Evolutionary conservation across 64 coral and sea anemone species (phyloP).

Genomic region (Anthopleura sola): DNA sequence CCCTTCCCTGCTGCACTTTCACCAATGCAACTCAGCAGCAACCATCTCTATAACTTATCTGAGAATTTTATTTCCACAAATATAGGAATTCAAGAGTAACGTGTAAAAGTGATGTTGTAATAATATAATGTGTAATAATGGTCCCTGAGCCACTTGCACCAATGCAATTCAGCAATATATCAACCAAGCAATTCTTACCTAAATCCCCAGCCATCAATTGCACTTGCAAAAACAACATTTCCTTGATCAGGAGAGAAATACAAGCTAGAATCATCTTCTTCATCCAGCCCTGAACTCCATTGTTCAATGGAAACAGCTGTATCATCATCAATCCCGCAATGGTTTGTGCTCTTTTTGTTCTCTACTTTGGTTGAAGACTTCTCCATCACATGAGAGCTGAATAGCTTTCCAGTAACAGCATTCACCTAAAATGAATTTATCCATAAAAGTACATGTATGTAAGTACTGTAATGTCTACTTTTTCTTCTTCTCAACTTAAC

Average conservation of each 20-base stretch:
- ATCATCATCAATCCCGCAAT: not conserved
- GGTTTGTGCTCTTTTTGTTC: conserved; percentile 18
- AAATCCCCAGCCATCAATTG: conserved; percentile 82
- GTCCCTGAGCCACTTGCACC: no score
- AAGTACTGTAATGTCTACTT: no score
- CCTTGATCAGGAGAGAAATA: conserved; percentile 89
- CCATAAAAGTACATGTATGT: not conserved
- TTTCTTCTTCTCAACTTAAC: not conserved
- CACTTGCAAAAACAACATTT: conserved; percentile 84
- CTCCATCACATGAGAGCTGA: conserved; percentile 74
- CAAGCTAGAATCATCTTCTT: conserved; percentile 71
- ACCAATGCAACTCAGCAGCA: no score
- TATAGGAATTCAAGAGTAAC: no score
- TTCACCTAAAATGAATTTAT: conserved; percentile 51
- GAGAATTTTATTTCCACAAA: no score
- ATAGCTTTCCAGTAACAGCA: conserved; percentile 80
- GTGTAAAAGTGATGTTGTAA: no score
- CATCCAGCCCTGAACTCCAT: conserved; percentile 85
- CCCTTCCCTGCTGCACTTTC: no score
- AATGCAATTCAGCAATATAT: no score
- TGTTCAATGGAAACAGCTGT: conserved; percentile 88
- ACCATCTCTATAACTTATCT: no score
- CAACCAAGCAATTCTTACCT: conserved; percentile 21
- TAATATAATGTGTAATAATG: no score
- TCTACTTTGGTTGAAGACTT: conserved; percentile 44